A percentile compares a stretch with the other conserved stretches of the same genome.
phyloP scores from a whole-genome alignment of 2,113 vertebrate species.

The Picathartes gymnocephalus region DNA sequence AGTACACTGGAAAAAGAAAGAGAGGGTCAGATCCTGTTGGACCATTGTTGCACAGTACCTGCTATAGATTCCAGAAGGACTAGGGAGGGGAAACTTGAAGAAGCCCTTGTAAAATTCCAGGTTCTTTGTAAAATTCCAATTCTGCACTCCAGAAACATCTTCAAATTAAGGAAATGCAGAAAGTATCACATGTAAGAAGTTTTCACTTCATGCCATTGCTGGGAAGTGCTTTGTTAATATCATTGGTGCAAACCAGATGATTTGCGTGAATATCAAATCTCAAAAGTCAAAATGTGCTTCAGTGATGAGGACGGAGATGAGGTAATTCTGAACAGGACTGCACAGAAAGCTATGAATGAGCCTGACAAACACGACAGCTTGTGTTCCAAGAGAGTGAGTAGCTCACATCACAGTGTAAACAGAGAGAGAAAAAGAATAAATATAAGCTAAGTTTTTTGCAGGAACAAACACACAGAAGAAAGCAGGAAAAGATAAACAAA shows the following conservation, averaged over 20 bases:
- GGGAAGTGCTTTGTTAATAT: neutral
- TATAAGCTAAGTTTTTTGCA: neutral
- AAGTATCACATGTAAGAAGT: neutral
- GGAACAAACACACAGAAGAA: neutral
- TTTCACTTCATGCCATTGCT: neutral
- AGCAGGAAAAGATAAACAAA: neutral
- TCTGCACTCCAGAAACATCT: neutral
- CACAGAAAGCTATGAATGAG: neutral
- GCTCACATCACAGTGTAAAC: neutral
- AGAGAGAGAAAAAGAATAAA: neutral
- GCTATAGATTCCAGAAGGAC: neutral
- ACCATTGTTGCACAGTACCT: neutral
- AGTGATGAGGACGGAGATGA: neutral
- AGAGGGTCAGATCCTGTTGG: neutral
- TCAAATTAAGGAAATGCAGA: neutral
- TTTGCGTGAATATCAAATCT: neutral
- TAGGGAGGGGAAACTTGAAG: neutral
- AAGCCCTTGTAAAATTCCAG: neutral
- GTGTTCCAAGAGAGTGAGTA: neutral
- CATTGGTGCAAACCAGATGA: neutral
- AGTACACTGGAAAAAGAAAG: neutral
- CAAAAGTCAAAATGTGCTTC: neutral
- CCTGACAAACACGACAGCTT: neutral
- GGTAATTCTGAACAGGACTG: neutral
- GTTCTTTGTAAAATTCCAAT: neutral